These are phyloP conservation scores for Leptura quadrifasciata DNA, from an alignment of 2,888 invertebrate species.

Conservation along the genomic window DNA sequence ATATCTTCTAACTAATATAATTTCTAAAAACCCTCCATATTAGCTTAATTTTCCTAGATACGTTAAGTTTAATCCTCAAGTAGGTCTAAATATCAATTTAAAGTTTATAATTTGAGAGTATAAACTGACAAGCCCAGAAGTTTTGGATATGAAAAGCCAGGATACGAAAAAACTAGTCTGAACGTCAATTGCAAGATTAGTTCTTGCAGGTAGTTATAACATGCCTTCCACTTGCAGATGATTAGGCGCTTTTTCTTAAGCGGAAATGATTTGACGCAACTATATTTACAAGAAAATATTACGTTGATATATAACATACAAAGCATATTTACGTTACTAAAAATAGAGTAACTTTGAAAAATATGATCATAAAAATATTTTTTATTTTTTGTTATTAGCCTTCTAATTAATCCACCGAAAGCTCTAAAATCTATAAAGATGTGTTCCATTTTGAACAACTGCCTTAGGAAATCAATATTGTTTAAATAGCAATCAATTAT, in stretches of 20 bases:
- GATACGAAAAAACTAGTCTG: conserved; percentile 59
- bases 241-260: conserved; percentile 6
- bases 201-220: conserved; percentile 45
- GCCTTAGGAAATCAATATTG: too few relatives aligned
- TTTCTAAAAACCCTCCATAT: conserved; percentile 15
- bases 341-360: too few relatives aligned
- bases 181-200: conserved; percentile 59
- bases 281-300: background rate
- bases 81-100: conserved; percentile 56
- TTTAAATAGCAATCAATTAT: too few relatives aligned
- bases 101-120: conserved; percentile 56
- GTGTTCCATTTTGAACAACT: too few relatives aligned
- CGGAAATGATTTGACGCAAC: conserved; percentile 6
- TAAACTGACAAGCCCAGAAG: conserved; percentile 58
- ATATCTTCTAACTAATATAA: background rate
- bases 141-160: conserved; percentile 53
- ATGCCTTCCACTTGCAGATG: conserved; percentile 26
- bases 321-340: too few relatives aligned
- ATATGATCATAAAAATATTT: too few relatives aligned
- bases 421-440: too few relatives aligned
- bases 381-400: too few relatives aligned
- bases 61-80: conserved; percentile 49
- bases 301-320: background rate
- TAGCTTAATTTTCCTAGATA: conserved; percentile 37
- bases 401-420: too few relatives aligned